Evolutionary conservation across 1,140 invertebrate species (phyloP), one percentile per base, ranked within the genome.

Genomic region (Potamilus streckersoni): DNA sequence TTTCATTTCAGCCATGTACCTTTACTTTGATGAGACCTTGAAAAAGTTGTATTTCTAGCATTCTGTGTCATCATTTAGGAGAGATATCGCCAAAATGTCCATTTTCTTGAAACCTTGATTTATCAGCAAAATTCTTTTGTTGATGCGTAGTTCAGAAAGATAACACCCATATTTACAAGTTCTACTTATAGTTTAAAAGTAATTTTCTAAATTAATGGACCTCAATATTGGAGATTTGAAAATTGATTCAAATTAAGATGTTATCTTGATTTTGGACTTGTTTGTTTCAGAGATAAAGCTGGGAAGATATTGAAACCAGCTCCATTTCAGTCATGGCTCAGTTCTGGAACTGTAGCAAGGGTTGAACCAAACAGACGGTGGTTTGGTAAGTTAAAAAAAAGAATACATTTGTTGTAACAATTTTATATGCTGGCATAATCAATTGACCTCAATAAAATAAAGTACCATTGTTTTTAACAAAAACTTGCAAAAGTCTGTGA

Each of bases 291-390:
- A 74, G 94, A 99, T 91, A 93, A 92, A 83, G 92, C 91, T 65
- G 98, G 98, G 56, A 96, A 98, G 92, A 98, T 99, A 66, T 91
- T 98, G 15, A 94, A 93, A 73, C 94, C 97, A 56, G 98, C 98
- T 11, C 97, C 98, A 3, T 99, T 98, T 87, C 96, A 99, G 93
- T 94, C 94, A 60, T 93, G 93, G 89, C 89, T 98, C 19, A 89
- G 94, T n/a, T 94, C 96, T 71, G 98, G 98, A 31, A 95, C 96
- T 3, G 93, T 95, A 84, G 96, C 98, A 58, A 92, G 98, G 67
- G 94, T 99, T 13, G 98, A 99, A 90, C 98, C 98, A 13, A 98
- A 96, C 80, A 95, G 97, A 85, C 97, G 96, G 89, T 99, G 98
- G 98, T 99, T 99, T 91, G 97, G 97, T 79, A 97, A 97, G 87